Evolutionary conservation across 2,888 invertebrate genomes (phyloP).

Genomic region (Athalia circularis): DNA sequence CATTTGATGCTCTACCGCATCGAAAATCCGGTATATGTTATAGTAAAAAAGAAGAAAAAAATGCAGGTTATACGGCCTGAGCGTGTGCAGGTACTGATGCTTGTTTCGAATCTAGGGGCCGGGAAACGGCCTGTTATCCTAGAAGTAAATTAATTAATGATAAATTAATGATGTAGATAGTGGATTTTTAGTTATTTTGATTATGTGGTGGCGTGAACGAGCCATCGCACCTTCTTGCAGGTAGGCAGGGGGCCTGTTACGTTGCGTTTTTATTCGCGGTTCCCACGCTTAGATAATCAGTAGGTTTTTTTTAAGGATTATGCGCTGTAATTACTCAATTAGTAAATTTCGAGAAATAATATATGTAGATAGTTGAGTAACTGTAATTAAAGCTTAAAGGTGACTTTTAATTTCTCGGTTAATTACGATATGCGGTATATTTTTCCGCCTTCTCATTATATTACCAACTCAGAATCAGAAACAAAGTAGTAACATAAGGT

Average conservation of each 20-base stretch:
- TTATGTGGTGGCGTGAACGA: not conserved
- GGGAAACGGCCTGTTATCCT: too few species aligned
- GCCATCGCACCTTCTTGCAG: not conserved
- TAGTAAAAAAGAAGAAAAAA: not conserved
- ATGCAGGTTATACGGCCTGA: not conserved
- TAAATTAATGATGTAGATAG: too few species aligned
- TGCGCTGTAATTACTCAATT: slow-evolving; percentile 42
- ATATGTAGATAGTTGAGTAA: slow-evolving; percentile 41
- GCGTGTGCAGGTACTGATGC: not conserved
- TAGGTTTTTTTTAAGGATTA: slow-evolving; percentile 14
- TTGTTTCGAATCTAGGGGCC: too few species aligned
- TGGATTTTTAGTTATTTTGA: too few species aligned
- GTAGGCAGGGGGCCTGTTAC: not conserved
- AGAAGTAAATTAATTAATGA: too few species aligned
- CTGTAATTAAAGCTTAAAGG: slow-evolving; percentile 37
- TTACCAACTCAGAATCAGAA: slow-evolving; percentile 30
- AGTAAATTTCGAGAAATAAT: slow-evolving; percentile 40
- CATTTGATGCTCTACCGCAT: slow-evolving; percentile 7
- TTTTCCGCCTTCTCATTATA: slow-evolving; percentile 38
- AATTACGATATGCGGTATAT: slow-evolving; percentile 42
- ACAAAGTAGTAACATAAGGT: not conserved
- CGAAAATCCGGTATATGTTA: too few species aligned
- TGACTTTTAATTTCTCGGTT: slow-evolving; percentile 41
- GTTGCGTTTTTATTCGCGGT: slow-evolving; percentile 27
- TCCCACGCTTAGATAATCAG: slow-evolving; percentile 34